These are phyloP conservation scores for Linnaemya vulpina DNA, from an alignment of 2,888 invertebrate genomes.

Conservation along the genomic window DNA sequence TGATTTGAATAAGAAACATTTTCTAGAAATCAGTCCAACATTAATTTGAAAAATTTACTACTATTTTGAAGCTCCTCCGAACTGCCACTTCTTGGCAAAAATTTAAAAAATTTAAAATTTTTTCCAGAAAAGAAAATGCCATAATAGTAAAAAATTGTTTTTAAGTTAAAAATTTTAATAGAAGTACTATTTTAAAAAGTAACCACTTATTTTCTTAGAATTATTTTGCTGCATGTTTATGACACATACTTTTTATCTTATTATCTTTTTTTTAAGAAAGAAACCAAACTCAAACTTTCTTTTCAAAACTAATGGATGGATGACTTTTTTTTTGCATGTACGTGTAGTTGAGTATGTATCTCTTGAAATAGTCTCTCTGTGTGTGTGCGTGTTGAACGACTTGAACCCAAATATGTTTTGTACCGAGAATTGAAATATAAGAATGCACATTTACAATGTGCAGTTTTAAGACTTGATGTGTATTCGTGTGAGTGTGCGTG, in stretches of 20 bases:
- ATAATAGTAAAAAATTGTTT: background rate
- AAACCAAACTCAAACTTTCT: conserved; percentile 43
- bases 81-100: too few species aligned
- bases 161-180: background rate
- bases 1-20: too few species aligned
- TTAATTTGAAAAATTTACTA: too few species aligned
- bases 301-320: conserved; percentile 52
- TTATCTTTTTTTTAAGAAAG: background rate
- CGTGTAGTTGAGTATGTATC: background rate
- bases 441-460: conserved; percentile 17
- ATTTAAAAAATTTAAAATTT: too few species aligned
- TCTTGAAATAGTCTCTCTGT: background rate
- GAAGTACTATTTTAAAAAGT: conserved; percentile 31
- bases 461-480: conserved; percentile 17
- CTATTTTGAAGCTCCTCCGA: too few species aligned
- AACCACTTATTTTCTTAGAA: background rate
- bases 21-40: too few species aligned
- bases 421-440: background rate
- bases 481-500: background rate
- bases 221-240: conserved; percentile 30
- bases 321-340: background rate
- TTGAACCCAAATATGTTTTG: conserved; percentile 9
- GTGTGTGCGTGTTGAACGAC: background rate
- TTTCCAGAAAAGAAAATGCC: too few species aligned
- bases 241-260: conserved; percentile 20